phyloP scores from a whole-genome alignment of 2,888 invertebrate species.

The Calliopum simillimum region DNA sequence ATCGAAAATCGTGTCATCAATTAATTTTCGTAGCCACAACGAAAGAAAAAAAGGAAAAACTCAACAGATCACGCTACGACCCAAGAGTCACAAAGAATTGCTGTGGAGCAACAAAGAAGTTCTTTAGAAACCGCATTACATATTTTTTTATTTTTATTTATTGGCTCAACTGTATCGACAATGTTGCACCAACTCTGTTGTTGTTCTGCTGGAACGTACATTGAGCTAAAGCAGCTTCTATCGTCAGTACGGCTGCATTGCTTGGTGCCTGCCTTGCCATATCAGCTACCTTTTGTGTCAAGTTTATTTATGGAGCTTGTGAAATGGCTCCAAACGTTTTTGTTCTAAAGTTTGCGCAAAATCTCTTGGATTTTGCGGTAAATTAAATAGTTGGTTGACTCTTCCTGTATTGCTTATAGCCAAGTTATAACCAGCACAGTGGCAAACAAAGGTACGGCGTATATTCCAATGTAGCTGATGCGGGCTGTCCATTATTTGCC shows the following conservation, averaged over 20 bases:
- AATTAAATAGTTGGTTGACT: constrained; percentile 20
- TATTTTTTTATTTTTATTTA: too few relatives aligned
- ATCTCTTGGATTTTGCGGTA: constrained; percentile 26
- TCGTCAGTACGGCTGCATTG: neutral
- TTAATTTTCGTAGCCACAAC: neutral
- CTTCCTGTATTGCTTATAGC: neutral
- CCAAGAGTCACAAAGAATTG: neutral
- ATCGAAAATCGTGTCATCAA: constrained; percentile 16
- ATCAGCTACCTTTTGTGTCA: constrained; percentile 22
- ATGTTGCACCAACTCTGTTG: too few relatives aligned
- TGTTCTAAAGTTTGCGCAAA: constrained; percentile 15
- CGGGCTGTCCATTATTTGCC: neutral
- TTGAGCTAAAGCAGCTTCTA: too few relatives aligned
- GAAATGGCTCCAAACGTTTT: constrained; percentile 8
- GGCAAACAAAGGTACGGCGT: neutral
- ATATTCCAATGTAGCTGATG: neutral
- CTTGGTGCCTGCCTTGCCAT: neutral
- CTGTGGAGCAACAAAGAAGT: neutral
- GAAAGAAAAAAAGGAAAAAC: too few relatives aligned
- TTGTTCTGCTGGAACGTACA: too few relatives aligned
- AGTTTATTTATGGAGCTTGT: constrained; percentile 28
- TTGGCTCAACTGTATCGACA: too few relatives aligned
- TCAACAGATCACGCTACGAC: neutral
- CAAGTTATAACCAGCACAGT: neutral
- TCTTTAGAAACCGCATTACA: too few relatives aligned